phyloP scores from a whole-genome alignment of 2,888 invertebrate species.

The Lepidochitona cinerea region DNA sequence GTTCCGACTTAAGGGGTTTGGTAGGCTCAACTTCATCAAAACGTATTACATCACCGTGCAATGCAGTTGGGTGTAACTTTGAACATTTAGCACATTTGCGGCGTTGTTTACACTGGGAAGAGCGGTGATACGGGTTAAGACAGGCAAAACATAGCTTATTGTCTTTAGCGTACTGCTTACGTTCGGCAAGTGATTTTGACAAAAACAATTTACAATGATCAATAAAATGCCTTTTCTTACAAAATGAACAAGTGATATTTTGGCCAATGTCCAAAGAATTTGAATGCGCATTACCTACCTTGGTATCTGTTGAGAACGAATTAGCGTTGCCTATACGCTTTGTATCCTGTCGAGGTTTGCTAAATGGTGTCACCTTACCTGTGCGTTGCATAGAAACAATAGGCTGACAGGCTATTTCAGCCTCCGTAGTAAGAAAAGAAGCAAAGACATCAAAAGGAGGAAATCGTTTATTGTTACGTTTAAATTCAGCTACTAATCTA shows the following conservation, averaged over 20 bases:
- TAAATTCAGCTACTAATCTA: constrained; percentile 12
- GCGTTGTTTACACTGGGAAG: constrained; percentile 18
- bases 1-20: not conserved
- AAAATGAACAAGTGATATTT: not conserved
- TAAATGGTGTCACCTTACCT: too few species aligned
- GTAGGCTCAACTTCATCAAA: too few species aligned
- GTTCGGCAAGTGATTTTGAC: not conserved
- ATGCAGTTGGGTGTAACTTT: constrained; percentile 19
- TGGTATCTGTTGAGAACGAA: not conserved
- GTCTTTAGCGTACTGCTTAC: constrained; percentile 6
- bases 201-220: constrained; percentile 10
- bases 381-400: not conserved
- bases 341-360: too few species aligned
- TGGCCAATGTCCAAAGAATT: not conserved
- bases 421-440: constrained; percentile 2
- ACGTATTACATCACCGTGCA: too few species aligned
- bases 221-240: constrained; percentile 6
- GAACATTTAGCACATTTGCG: constrained; percentile 16
- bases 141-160: constrained; percentile 28
- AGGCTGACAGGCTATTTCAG: constrained; percentile 6
- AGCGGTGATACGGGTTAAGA: constrained; percentile 16
- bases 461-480: not conserved
- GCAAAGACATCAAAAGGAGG: constrained; percentile 8
- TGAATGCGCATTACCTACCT: too few species aligned
- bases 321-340: too few species aligned